Conservation (phyloP, 2,113 vertebrate genomes). For the Mustela lutreola region DNA sequence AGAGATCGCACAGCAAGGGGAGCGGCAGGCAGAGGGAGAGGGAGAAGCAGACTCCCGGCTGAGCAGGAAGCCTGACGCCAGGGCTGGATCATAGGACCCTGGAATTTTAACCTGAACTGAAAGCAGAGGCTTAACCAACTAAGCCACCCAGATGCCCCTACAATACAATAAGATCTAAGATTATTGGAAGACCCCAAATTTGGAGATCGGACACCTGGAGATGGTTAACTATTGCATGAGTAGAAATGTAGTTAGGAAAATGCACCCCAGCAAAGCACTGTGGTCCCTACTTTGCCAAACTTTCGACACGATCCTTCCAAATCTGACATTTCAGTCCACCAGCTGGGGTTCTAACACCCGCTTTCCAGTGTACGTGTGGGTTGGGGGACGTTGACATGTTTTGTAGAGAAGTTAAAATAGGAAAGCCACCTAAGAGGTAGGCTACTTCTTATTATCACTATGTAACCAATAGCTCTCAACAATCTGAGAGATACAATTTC, state of each 20-base stretch:
- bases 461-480: not conserved
- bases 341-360: not conserved
- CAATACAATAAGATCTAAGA: not conserved
- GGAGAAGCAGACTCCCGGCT: too few relatives aligned
- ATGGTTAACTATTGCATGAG: not conserved
- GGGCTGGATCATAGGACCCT: too few relatives aligned
- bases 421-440: not conserved
- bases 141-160: too few relatives aligned
- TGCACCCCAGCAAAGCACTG: not conserved
- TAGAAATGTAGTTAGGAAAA: constrained; percentile 30
- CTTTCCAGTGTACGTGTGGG: not conserved
- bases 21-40: too few relatives aligned
- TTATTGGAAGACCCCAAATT: not conserved
- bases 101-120: too few relatives aligned
- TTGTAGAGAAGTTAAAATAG: not conserved
- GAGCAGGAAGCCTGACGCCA: too few relatives aligned
- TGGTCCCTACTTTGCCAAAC: not conserved
- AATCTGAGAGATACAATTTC: constrained; percentile 5
- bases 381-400: not conserved
- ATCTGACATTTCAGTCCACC: not conserved
- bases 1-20: too few relatives aligned
- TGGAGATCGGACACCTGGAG: not conserved
- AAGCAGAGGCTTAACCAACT: too few relatives aligned
- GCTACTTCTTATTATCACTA: not conserved
- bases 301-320: not conserved